These are phyloP conservation scores for Merodon equestris DNA, from an alignment of 2,888 invertebrate species.

Conservation along the genomic window DNA sequence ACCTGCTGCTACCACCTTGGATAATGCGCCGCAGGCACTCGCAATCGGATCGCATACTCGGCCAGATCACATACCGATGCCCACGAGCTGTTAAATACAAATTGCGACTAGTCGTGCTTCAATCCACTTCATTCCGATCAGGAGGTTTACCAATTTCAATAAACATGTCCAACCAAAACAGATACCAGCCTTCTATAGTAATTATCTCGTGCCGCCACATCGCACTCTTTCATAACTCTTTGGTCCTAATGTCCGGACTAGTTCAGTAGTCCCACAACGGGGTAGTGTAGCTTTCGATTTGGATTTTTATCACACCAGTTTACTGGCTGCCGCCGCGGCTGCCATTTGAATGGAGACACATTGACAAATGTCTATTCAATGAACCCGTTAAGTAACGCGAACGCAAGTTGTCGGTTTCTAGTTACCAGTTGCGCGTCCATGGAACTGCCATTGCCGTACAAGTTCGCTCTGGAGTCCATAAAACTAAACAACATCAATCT, in stretches of 20 bases:
- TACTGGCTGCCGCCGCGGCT: background rate
- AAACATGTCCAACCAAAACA: conserved; percentile 61
- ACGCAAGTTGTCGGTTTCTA: conserved; percentile 21
- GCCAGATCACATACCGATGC: conserved; percentile 21
- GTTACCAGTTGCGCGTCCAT: background rate
- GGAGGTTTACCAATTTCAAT: conserved; percentile 43
- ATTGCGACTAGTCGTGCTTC: conserved; percentile 45
- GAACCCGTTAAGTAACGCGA: conserved; percentile 44
- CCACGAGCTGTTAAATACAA: conserved; percentile 28
- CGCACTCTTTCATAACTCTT: conserved; percentile 58
- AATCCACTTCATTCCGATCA: conserved; percentile 6
- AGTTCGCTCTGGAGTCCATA: conserved; percentile 23
- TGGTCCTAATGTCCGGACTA: conserved; percentile 17
- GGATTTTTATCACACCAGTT: conserved; percentile 30
- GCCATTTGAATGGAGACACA: conserved; percentile 40
- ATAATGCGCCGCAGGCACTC: conserved; percentile 27
- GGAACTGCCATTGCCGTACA: background rate
- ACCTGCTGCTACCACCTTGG: conserved; percentile 18
- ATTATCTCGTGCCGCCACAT: conserved; percentile 46
- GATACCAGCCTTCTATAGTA: conserved; percentile 57
- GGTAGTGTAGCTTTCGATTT: conserved; percentile 26
- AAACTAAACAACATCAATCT: conserved; percentile 63
- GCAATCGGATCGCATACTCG: background rate
- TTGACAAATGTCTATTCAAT: conserved; percentile 67
- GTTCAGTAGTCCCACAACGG: background rate